These are phyloP conservation scores for Oasisia sp. DNA, from an alignment of 2,888 invertebrate genomes.

Conservation along the genomic window DNA sequence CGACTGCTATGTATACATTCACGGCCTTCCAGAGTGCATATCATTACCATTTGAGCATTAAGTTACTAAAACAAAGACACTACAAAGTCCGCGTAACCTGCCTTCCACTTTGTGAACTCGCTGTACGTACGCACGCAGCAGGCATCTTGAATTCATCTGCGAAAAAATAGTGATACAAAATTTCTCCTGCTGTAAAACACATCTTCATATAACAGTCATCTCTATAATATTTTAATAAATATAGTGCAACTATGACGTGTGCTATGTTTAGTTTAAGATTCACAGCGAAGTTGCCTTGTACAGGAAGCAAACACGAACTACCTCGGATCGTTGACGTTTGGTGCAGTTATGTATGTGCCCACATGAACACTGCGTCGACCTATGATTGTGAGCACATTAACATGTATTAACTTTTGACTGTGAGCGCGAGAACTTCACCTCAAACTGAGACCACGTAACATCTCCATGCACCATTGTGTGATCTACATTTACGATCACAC, in stretches of 20 bases:
- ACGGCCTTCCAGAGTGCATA: background rate
- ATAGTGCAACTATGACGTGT: constrained; percentile 13
- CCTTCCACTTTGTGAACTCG: background rate
- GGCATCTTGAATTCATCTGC: background rate
- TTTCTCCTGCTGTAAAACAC: constrained; percentile 3
- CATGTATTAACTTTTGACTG: background rate
- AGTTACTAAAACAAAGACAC: background rate
- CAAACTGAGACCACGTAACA: background rate
- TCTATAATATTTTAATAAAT: constrained; percentile 17
- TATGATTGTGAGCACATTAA: background rate
- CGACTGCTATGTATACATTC: background rate
- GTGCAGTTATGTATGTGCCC: background rate
- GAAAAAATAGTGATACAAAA: background rate
- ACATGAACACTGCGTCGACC: background rate
- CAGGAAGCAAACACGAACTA: background rate
- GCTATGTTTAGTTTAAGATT: constrained; percentile 13
- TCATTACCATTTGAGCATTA: constrained; percentile 17
- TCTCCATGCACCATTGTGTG: background rate
- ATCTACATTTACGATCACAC: background rate
- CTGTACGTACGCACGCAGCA: background rate
- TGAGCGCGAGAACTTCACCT: background rate
- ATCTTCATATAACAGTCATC: constrained; percentile 17
- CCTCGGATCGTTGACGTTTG: background rate
- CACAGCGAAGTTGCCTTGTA: constrained; percentile 10
- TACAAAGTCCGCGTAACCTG: constrained; percentile 2